Evolutionary conservation across 2,113 vertebrate genomes (phyloP), one percentile per base, ranked within the genome.

Genomic region (Myiozetetes cayanensis): DNA sequence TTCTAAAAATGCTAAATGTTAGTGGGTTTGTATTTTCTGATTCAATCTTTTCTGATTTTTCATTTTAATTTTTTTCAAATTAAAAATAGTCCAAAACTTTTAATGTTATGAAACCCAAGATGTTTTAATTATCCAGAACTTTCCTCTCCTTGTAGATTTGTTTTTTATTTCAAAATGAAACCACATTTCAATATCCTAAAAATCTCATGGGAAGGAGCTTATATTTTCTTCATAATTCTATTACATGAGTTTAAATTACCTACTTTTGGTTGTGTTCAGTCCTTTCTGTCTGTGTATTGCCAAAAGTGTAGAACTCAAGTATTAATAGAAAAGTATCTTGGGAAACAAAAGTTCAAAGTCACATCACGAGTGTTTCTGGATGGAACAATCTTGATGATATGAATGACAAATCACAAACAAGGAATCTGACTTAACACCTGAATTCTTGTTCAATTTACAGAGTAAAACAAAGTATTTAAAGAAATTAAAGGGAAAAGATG

Each of bases 1-100:
- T 93, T 50, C 56, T 80, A 55, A 90, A 41, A 95, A 96, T 80
- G 24, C 53, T 93, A 67, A 86, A 95, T 88, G 46, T 33, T 2
- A 24, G 4, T 41, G 14, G 10, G 52, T 59, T 71, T 15, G 10
- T 77, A 58, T 89, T 89, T 92, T 92, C 37, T 61, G 21, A 50
- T 56, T 39, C 8, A 67, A 52, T 37, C 0, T 2, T 49, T 83
- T 67, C 8, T 39, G 31, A 49, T 9, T 31, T 62, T 92, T 90
- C 3, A 30, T 50, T 72, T 52, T 2, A 21, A 58, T 77, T 17
- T 44, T 35, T 35, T 47, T 39, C 17, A 19, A 78, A 79, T 41
- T 58, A 41, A 73, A 84, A 86, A 65, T 39, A 41, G 27, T 5
- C 1, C 1, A 14, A 66, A 86, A 14, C 4, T 58, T 88, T 35